A percentile compares a stretch with the other conserved stretches of the same genome.
Evolutionary conservation across 2,888 invertebrate species (phyloP).

Genomic region (Tetragonula carbonaria): DNA sequence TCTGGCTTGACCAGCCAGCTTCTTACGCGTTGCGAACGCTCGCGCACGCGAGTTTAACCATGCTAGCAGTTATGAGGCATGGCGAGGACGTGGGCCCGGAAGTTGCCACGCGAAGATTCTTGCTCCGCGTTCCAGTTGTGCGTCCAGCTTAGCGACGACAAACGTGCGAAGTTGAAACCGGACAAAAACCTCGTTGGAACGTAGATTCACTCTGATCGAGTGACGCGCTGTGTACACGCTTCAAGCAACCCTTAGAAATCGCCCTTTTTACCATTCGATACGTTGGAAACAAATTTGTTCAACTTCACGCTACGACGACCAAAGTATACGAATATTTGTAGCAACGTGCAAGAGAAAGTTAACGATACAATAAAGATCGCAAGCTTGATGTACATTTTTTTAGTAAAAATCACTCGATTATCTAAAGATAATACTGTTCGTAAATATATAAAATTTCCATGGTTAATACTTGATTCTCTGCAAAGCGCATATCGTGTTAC

Average conservation of each 20-base stretch:
- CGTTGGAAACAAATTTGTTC: no score
- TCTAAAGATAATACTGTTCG: no score
- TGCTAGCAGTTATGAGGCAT: conserved; percentile 61
- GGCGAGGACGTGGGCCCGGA: conserved; percentile 51
- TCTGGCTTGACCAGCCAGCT: conserved; percentile 35
- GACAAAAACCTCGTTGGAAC: conserved; percentile 29
- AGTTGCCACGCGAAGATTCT: conserved; percentile 54
- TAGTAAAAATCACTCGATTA: no score
- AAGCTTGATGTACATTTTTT: no score
- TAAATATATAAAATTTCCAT: no score
- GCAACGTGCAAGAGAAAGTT: neutral
- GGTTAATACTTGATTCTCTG: no score
- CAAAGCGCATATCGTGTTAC: no score
- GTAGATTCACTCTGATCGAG: conserved; percentile 8
- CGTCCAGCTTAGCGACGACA: conserved; percentile 42
- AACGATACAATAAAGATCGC: no score
- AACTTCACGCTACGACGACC: no score
- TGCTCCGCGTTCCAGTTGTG: conserved; percentile 43
- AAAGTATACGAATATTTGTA: no score
- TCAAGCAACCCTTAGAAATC: no score
- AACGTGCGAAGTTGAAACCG: conserved; percentile 54
- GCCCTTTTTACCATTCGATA: no score
- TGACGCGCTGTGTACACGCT: neutral
- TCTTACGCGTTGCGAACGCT: conserved; percentile 45
- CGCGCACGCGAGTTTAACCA: conserved; percentile 47